Evolutionary conservation across 2,113 vertebrate genomes (phyloP), one percentile per base, ranked within the genome.

Genomic region (Lonchura striata): DNA sequence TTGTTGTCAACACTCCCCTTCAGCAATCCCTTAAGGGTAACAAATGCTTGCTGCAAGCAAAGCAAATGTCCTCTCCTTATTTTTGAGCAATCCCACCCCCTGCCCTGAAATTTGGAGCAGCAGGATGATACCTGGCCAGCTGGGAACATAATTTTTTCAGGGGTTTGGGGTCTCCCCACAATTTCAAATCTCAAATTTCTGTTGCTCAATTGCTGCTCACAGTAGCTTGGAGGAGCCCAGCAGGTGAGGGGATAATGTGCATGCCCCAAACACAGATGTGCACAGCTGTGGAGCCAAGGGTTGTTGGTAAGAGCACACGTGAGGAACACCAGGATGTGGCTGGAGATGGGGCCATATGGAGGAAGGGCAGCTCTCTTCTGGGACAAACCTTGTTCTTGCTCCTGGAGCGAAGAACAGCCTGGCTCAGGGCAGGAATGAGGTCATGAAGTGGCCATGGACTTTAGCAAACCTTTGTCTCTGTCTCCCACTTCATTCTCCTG

Each of bases 1-100:
- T 87, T 90, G 64, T 64, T 92, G 90, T 85, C 92, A 92, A 30
- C 75, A 3, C 88, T 90, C 56, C 52, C 90, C 65, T 84, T 92
- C 56, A 91, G 88, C 81, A 81, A 83, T 89, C 69, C 37, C 77
- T 64, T 65, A 66, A 84, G 69, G 74, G 60, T 75, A 85, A 82
- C 16, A 53, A 90, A 79, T 35, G 39, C 61, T 82, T 81, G 8
- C 65, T 27, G 69, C 74, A 37, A 77, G 35, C 3, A 0, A 75
- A 90, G 78, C 2, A 1, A 75, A 82, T 1, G 0, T 75, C 56
- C 35, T 86, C 35, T 86, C 59, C 3, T 75, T 71, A 8, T 19
- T 8, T 61, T 31, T 77, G 28, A 82, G 30, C 54, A 83, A 66
- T 54, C 23, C 5, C 4, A 35, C 10, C 8, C 30, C 52, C 24